Evolutionary conservation across 2,888 invertebrate species (phyloP), one percentile per base, ranked within the genome.

Genomic region (Chironomus tentans): DNA sequence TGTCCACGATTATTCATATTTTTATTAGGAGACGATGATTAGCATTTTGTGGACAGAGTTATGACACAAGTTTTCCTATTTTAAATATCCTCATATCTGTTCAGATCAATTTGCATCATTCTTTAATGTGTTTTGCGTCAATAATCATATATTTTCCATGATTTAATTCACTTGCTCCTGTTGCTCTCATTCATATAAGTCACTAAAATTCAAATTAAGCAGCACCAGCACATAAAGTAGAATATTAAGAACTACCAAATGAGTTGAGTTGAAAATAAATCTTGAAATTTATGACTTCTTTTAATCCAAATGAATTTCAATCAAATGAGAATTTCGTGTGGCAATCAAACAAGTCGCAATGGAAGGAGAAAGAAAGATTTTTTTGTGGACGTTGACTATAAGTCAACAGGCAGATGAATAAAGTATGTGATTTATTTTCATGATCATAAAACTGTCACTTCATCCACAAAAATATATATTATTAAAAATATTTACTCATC

Each of bases 401-500:
- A 38, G 38, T 38, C 56, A 56, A 15, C 18, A 50, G 50, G 5
- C 21, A 70, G 15, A 61, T 12, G 50, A 24, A 72, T 72, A 72
- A 72, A 72, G 72, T 72, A 12, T 13, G 50, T 72, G 72, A 72
- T 72, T 72, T 72, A 72, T 72, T 38, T 15, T 46, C 18, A 21
- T 28, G 21, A 24, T 72, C 72, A 50, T 72, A 62, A 72, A 72
- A 61, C 28, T 72, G 72, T 72, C 72, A 72, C 72, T 72, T 72
- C 22, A n/a, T 22, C 48, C n/a, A 18, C 21, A 46, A 38, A 38
- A 38, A 38, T 38, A 38, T 38, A 38, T 38, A 46, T 70, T 50
- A 70, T 70, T 70, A 70, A 70, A 28, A 70, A 38, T 56, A n/a
- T 18, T 56, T 18, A 56, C 56, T 15, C 15, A 56, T 5, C n/a